phyloP scores from a whole-genome alignment of 2,113 vertebrate genomes.

The Notarius lentiginosus region DNA sequence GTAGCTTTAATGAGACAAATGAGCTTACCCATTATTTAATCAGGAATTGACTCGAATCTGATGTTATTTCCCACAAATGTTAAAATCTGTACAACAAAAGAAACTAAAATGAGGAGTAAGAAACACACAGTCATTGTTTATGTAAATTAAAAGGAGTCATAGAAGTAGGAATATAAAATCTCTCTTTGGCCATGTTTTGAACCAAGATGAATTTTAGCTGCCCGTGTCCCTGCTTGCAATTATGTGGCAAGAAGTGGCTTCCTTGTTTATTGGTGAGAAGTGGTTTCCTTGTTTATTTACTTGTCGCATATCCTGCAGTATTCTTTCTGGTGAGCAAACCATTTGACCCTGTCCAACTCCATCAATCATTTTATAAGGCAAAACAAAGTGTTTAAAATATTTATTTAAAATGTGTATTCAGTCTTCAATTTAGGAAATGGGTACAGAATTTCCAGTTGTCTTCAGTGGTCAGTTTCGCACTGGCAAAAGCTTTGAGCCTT shows the following conservation, averaged over 20 bases:
- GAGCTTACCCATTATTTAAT: slow-evolving; percentile 13
- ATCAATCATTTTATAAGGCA: not conserved
- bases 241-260: slow-evolving; percentile 33
- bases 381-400: no score
- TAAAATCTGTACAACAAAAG: not conserved
- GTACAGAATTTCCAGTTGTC: not conserved
- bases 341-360: slow-evolving; percentile 16
- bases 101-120: slow-evolving; percentile 3
- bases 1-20: not conserved
- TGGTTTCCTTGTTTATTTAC: slow-evolving; percentile 47
- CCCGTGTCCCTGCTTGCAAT: slow-evolving; percentile 48
- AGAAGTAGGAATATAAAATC: slow-evolving; percentile 23
- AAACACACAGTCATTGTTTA: slow-evolving; percentile 19
- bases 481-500: not conserved
- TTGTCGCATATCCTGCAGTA: slow-evolving; percentile 27
- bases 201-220: slow-evolving; percentile 16
- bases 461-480: not conserved
- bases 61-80: slow-evolving; percentile 3
- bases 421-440: not conserved
- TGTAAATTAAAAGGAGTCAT: slow-evolving; percentile 26
- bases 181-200: not conserved
- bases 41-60: not conserved
- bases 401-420: not conserved
- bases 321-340: slow-evolving; percentile 33
- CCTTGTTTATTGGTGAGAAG: slow-evolving; percentile 43